phyloP scores from a whole-genome alignment of 2,113 vertebrate species.

The Muntiacus reevesi region DNA sequence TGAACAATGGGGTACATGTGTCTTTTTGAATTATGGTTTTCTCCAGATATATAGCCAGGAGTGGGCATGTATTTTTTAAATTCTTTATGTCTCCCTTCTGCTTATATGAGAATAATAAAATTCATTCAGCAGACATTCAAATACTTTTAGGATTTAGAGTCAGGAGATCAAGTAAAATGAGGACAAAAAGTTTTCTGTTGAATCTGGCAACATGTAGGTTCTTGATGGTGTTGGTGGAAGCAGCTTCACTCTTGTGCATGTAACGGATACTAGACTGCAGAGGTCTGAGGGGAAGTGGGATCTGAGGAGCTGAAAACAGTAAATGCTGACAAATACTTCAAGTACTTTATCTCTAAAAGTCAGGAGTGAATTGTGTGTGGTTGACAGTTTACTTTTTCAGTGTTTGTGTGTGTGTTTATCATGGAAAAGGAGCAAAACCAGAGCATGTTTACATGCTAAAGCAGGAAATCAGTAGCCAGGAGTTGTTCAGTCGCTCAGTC shows the following conservation, averaged over 20 bases:
- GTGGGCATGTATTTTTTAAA: background rate
- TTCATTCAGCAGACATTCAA: background rate
- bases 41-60: background rate
- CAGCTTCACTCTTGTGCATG: background rate
- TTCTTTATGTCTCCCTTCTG: background rate
- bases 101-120: background rate
- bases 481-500: background rate
- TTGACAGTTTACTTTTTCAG: background rate
- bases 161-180: background rate
- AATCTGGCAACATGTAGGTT: background rate
- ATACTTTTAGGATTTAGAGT: background rate
- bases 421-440: background rate
- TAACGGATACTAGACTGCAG: background rate
- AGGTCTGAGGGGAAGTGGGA: background rate
- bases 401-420: background rate
- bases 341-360: background rate
- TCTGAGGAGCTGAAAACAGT: background rate
- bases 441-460: background rate
- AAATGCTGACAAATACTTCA: background rate
- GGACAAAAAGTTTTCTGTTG: background rate
- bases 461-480: background rate
- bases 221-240: background rate
- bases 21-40: background rate
- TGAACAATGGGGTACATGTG: background rate
- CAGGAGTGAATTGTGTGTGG: background rate